Conservation (phyloP, 1,140 invertebrate genomes). For the Whitmania pigra region DNA sequence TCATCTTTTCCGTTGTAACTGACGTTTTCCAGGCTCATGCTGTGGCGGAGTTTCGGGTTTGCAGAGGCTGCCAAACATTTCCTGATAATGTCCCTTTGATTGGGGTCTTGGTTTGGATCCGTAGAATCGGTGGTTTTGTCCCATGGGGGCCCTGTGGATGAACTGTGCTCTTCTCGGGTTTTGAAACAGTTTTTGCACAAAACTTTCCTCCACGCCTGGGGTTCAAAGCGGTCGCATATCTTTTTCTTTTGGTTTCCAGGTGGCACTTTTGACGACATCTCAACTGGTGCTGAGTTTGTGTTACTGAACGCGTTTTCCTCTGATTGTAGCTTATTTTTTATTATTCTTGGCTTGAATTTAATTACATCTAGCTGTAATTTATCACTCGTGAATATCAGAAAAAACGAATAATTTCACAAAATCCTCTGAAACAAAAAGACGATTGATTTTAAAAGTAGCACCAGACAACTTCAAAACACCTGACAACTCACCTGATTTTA, state of each 20-base stretch:
- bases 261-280: not conserved
- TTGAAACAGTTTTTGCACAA: slow-evolving; percentile 40
- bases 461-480: too few species aligned
- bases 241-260: not conserved
- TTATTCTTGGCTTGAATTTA: not conserved
- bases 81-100: slow-evolving; percentile 6
- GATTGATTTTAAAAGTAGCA: too few species aligned
- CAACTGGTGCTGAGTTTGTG: too few species aligned
- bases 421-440: too few species aligned
- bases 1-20: not conserved
- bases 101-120: not conserved
- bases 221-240: slow-evolving; percentile 36
- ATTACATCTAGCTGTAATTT: not conserved
- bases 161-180: slow-evolving; percentile 16
- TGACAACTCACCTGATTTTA: too few species aligned
- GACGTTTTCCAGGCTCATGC: slow-evolving; percentile 4
- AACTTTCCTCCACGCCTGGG: slow-evolving; percentile 38
- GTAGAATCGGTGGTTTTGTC: not conserved
- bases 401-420: too few species aligned
- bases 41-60: not conserved
- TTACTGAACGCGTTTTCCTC: too few species aligned
- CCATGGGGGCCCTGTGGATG: not conserved
- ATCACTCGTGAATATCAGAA: not conserved
- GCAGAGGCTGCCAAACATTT: not conserved
- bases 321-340: not conserved